These are phyloP conservation scores for Prosopocoilus inquinatus DNA, from an alignment of 2,888 invertebrate genomes.

Conservation along the genomic window DNA sequence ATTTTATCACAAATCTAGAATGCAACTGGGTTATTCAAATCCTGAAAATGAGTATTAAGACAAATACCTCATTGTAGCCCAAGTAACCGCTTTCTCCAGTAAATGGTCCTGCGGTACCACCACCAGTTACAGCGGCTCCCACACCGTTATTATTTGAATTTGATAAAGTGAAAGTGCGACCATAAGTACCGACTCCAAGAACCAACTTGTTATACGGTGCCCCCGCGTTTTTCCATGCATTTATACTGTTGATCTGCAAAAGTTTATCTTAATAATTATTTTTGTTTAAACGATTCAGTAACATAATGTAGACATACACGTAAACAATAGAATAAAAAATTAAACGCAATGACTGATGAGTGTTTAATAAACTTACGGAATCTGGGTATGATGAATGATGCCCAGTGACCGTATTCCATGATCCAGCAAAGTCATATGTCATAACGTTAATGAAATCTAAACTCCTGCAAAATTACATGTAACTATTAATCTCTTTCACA, in stretches of 20 bases:
- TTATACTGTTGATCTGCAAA: conserved; percentile 37
- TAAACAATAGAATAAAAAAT: no score
- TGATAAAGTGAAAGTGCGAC: conserved; percentile 61
- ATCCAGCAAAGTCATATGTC: conserved; percentile 71
- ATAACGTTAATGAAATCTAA: conserved; percentile 68
- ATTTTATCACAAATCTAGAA: conserved; percentile 39
- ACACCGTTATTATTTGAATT: conserved; percentile 50
- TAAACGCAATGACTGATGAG: no score
- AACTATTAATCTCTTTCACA: no score
- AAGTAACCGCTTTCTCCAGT: conserved; percentile 62
- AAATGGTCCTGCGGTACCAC: conserved; percentile 62
- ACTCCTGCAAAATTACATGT: conserved; percentile 47
- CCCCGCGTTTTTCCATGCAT: conserved; percentile 56
- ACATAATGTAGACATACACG: no score
- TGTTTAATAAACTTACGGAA: conserved; percentile 32
- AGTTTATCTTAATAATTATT: no score
- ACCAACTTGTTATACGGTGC: conserved; percentile 62
- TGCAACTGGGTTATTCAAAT: background rate
- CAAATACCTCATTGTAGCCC: conserved; percentile 67
- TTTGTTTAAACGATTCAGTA: no score
- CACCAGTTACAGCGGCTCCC: conserved; percentile 58
- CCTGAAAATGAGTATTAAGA: background rate
- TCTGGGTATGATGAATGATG: conserved; percentile 63
- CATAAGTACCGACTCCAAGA: conserved; percentile 70
- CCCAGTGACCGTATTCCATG: conserved; percentile 63